A percentile compares a stretch with the other conserved stretches of the same genome.
Conservation (phyloP, 2,113 vertebrate genomes). For the Cinclus mexicanus region DNA sequence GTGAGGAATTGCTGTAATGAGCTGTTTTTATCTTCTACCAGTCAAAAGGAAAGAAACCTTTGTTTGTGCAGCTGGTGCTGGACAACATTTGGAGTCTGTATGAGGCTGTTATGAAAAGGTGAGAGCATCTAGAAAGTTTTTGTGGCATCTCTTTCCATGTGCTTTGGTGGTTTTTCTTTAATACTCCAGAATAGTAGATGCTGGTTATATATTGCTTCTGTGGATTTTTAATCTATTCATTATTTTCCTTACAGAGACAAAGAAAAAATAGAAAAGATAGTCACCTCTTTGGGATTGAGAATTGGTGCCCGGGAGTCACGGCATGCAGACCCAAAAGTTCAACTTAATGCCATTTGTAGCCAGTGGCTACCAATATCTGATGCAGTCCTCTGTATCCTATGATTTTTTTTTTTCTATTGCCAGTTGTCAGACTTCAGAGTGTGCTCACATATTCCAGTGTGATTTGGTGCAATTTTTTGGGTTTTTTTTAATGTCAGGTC, state of each 20-base stretch:
- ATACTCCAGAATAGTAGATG: background rate
- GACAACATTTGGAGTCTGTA: constrained; percentile 98
- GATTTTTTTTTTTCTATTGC: background rate
- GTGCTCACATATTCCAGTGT: background rate
- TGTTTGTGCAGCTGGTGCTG: constrained; percentile 95
- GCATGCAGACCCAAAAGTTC: constrained; percentile 91
- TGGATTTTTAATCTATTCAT: background rate
- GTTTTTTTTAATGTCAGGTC: background rate
- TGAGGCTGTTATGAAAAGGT: constrained; percentile 93
- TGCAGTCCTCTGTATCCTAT: constrained; percentile 92
- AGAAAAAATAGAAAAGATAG: constrained; percentile 92
- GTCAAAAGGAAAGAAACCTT: constrained; percentile 93
- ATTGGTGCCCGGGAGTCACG: constrained; percentile 85
- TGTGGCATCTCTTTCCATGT: background rate
- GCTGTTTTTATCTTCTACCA: constrained; percentile 60
- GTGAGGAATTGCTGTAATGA: background rate
- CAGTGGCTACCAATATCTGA: constrained; percentile 94
- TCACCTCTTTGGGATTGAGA: constrained; percentile 86
- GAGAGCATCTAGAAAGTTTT: background rate
- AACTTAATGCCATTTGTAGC: constrained; percentile 90
- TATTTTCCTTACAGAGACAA: constrained; percentile 80
- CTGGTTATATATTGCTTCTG: background rate
- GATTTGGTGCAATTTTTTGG: background rate
- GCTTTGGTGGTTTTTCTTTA: background rate
- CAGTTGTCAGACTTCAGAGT: background rate